These are phyloP conservation scores for Lithophane leautieri DNA, from an alignment of 2,888 invertebrate species.

Conservation along the genomic window DNA sequence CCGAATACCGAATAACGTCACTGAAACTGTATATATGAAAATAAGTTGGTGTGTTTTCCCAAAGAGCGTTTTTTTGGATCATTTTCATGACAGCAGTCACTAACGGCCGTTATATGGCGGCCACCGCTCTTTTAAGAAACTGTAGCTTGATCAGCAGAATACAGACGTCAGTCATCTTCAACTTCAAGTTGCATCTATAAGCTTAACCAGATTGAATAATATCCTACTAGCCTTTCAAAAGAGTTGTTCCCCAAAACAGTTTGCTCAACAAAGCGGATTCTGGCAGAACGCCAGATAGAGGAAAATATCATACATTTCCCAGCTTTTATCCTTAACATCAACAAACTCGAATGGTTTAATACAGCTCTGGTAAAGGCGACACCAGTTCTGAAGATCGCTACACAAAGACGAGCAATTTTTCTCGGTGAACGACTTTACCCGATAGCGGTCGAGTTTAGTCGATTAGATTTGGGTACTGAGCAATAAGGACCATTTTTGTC, in stretches of 20 bases:
- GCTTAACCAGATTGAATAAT: conserved; percentile 35
- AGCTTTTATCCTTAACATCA: conserved; percentile 44
- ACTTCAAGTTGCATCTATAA: conserved; percentile 1
- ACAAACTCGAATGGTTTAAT: conserved; percentile 46
- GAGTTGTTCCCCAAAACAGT: conserved; percentile 26
- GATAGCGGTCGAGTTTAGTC: not conserved
- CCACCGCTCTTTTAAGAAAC: not conserved
- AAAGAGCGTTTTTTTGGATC: not conserved
- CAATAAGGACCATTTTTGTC: not conserved
- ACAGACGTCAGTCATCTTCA: not conserved
- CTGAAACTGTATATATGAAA: not conserved
- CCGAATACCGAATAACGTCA: not conserved
- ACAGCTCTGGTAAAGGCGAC: not conserved
- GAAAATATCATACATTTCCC: conserved; percentile 36
- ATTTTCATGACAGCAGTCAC: no score
- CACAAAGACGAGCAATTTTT: conserved; percentile 3
- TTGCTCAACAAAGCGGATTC: conserved; percentile 26
- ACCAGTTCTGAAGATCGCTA: not conserved
- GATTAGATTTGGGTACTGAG: not conserved
- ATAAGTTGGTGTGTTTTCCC: not conserved
- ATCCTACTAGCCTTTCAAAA: conserved; percentile 27
- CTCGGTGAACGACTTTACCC: not conserved
- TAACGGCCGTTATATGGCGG: not conserved
- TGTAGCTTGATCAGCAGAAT: not conserved
- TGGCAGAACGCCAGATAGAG: conserved; percentile 41